Evolutionary conservation across 2,797 vertebrate species (phyloP).

Genomic region (Chelon auratus): DNA sequence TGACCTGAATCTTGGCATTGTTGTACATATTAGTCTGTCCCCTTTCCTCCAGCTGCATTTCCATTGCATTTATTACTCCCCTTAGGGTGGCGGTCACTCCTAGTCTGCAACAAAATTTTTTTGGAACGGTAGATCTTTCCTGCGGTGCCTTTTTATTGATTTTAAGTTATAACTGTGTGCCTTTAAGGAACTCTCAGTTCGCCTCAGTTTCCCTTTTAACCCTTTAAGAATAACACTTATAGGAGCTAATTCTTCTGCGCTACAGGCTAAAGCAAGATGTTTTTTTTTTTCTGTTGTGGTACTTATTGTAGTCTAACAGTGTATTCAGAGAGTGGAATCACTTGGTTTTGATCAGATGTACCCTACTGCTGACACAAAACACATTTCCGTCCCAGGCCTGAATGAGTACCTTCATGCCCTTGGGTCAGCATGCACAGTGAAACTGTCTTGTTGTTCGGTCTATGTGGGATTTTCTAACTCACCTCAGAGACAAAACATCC

Average conservation of each 20-base stretch:
- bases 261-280: not conserved
- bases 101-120: not conserved
- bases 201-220: conserved; percentile 1
- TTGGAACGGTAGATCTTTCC: not conserved
- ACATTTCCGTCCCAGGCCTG: conserved; percentile 9
- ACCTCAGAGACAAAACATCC: conserved; percentile 33
- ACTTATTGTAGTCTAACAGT: not conserved
- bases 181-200: not conserved
- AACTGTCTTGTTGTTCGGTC: conserved; percentile 13
- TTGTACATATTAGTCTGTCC: not conserved
- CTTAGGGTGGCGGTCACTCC: not conserved
- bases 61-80: not conserved
- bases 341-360: not conserved
- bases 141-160: conserved; percentile 18
- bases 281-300: not conserved
- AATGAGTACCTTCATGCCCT: conserved; percentile 13
- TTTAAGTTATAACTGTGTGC: not conserved
- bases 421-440: conserved; percentile 13
- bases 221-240: not conserved
- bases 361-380: conserved; percentile 6
- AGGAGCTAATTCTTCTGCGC: not conserved
- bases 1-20: not conserved
- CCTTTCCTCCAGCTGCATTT: not conserved
- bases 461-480: conserved; percentile 21
- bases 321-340: too few species aligned